These are phyloP conservation scores for Hypolimnas misippus DNA, from an alignment of 2,888 invertebrate species.

Conservation along the genomic window DNA sequence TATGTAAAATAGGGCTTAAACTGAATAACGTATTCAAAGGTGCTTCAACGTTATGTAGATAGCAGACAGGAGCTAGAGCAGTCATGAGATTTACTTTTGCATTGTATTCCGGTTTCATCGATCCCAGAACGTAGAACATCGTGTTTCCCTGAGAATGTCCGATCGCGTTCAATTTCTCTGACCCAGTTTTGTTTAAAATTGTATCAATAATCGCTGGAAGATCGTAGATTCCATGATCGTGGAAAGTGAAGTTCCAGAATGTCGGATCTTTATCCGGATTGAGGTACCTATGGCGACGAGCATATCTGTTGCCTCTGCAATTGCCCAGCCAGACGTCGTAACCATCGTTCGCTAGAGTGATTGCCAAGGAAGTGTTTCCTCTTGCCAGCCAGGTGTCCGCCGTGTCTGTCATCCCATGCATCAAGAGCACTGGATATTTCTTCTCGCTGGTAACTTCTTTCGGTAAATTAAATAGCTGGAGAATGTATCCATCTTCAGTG, in stretches of 20 bases:
- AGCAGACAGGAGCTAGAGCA: slow-evolving; percentile 80
- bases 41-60: slow-evolving; percentile 28
- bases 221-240: slow-evolving; percentile 88
- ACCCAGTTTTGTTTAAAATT: slow-evolving; percentile 67
- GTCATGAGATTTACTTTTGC: slow-evolving; percentile 74
- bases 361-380: slow-evolving; percentile 53
- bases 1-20: background rate
- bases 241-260: slow-evolving; percentile 84
- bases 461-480: slow-evolving; percentile 60
- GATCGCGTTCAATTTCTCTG: slow-evolving; percentile 82
- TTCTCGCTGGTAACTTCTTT: slow-evolving; percentile 48
- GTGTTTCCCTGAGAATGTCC: slow-evolving; percentile 88
- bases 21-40: slow-evolving; percentile 9
- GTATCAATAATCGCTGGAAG: slow-evolving; percentile 84
- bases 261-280: slow-evolving; percentile 56
- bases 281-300: slow-evolving; percentile 74
- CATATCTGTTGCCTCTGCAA: slow-evolving; percentile 85
- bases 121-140: slow-evolving; percentile 74
- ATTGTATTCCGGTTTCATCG: slow-evolving; percentile 78
- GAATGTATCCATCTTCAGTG: slow-evolving; percentile 67
- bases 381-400: slow-evolving; percentile 54
- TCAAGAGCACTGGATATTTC: slow-evolving; percentile 51
- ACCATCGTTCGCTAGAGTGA: slow-evolving; percentile 69
- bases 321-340: slow-evolving; percentile 74
- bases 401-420: slow-evolving; percentile 56